Evolutionary conservation across 2,113 vertebrate species (phyloP).

Genomic region (Sinocyclocheilus anshuiensis): DNA sequence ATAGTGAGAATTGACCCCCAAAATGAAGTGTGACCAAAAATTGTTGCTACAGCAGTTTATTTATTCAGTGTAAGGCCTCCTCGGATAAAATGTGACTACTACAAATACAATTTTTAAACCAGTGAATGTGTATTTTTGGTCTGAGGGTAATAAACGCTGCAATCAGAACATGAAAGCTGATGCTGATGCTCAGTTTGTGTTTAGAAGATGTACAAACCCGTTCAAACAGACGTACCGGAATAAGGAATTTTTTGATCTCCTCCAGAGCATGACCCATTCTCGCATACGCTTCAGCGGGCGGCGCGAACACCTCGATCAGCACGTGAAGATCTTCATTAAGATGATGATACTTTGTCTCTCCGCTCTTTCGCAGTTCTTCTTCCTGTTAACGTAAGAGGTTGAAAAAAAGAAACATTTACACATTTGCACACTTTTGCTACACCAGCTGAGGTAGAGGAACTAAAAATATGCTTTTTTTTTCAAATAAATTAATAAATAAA

Average conservation of each 20-base stretch:
- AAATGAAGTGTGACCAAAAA: too few species aligned
- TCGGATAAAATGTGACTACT: too few species aligned
- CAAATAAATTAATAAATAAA: too few species aligned
- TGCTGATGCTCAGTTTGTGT: neutral
- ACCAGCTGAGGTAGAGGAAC: too few species aligned
- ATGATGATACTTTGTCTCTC: constrained; percentile 94
- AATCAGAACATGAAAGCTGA: neutral
- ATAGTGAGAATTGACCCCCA: too few species aligned
- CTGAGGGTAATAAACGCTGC: neutral
- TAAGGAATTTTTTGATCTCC: constrained; percentile 99
- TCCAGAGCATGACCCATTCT: constrained; percentile 98
- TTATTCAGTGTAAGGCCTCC: too few species aligned
- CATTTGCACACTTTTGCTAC: neutral
- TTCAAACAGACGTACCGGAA: constrained; percentile 83
- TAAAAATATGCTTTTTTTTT: neutral
- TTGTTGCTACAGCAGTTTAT: too few species aligned
- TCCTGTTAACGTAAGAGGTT: constrained; percentile 71
- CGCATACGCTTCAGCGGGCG: constrained; percentile 94
- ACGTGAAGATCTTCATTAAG: constrained; percentile 96
- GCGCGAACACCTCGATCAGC: constrained; percentile 97
- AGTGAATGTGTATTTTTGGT: neutral
- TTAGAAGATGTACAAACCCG: neutral
- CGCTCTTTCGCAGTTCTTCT: constrained; percentile 94
- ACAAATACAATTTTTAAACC: neutral
- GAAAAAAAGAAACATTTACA: too few species aligned